Evolutionary conservation across 2,888 invertebrate genomes (phyloP).

Genomic region (Rhaphigaster nebulosa): DNA sequence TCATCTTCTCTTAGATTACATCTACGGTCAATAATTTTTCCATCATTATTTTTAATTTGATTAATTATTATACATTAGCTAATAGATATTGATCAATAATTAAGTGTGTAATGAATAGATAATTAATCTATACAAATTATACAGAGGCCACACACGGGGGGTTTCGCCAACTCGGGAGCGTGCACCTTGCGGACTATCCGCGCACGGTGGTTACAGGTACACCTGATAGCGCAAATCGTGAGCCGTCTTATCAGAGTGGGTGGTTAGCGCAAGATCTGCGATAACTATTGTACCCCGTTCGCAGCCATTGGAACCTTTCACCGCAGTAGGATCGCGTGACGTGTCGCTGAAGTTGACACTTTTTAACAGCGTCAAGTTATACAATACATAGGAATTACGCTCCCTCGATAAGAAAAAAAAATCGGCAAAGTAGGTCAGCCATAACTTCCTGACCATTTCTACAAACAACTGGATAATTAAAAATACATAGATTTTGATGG

Average conservation of each 20-base stretch:
- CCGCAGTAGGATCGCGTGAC: background rate
- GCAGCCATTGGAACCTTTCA: background rate
- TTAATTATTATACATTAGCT: background rate
- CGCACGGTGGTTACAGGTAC: background rate
- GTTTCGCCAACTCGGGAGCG: background rate
- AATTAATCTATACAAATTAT: background rate
- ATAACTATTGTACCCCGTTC: background rate
- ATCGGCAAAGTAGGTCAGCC: no score
- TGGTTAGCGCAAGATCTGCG: background rate
- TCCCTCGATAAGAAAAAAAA: background rate
- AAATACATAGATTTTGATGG: no score
- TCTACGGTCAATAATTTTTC: no score
- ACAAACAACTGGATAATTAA: no score
- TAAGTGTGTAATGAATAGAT: background rate
- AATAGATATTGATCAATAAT: background rate
- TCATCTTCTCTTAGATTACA: no score
- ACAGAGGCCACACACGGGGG: background rate
- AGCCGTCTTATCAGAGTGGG: background rate
- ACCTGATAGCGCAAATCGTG: conserved; percentile 19
- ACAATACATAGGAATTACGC: background rate
- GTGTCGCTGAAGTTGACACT: background rate
- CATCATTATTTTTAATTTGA: background rate
- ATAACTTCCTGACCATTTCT: no score
- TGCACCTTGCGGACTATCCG: background rate
- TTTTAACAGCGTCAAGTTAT: background rate